Evolutionary conservation across 2,113 vertebrate genomes (phyloP), one percentile per base, ranked within the genome.

Genomic region (Laticauda laticaudata): DNA sequence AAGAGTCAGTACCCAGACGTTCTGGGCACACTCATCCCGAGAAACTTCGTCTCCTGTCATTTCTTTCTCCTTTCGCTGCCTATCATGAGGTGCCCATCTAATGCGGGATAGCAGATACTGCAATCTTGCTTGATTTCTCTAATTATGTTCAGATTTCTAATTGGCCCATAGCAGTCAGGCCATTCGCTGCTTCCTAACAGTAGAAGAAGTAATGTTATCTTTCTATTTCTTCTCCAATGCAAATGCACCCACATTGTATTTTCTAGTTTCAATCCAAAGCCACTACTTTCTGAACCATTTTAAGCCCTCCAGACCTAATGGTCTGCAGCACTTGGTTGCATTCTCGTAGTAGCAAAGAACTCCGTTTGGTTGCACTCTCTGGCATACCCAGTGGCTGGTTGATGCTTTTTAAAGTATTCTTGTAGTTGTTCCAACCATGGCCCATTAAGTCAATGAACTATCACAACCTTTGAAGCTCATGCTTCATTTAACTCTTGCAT

Each of bases 81-180:
- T n/a, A n/a, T n/a, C n/a, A n/a, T n/a, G n/a, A n/a, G n/a, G n/a
- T n/a, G n/a, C n/a, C n/a, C n/a, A n/a, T n/a, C n/a, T n/a, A n/a
- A n/a, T n/a, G n/a, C n/a, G n/a, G n/a, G n/a, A n/a, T n/a, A n/a
- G n/a, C n/a, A n/a, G n/a, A n/a, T n/a, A n/a, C n/a, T n/a, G n/a
- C n/a, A n/a, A 51, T 51, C 48, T 51, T 51, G 90, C 48, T 55
- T 90, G 87, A 91, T 96, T 94, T 94, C 85, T 92, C 69, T 94
- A 85, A 10, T 75, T 75, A 75, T 75, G n/a, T 34, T 34, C 64
- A 34, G n/a, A 75, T 75, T 75, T 75, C 64, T 75, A 18, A 1
- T 18, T 14, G 64, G 4, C 64, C 14, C 64, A 75, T 4, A 18
- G 5, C n/a, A 75, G n/a, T 34, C 64, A 34, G 64, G 64, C n/a